These are phyloP conservation scores for Yponomeuta cagnagella DNA, from an alignment of 2,888 invertebrate species.

Conservation along the genomic window DNA sequence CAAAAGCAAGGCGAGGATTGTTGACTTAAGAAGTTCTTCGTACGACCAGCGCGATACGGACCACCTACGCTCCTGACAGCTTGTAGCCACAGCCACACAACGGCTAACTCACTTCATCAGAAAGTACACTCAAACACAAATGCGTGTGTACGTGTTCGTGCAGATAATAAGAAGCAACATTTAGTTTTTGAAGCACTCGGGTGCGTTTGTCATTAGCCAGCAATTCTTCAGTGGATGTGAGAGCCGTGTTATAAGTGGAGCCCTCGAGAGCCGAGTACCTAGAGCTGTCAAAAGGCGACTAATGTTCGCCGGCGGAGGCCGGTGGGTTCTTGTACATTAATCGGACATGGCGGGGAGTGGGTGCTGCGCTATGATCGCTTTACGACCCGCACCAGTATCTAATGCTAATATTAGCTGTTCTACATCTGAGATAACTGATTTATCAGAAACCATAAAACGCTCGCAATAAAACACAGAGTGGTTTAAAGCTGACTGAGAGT, in stretches of 20 bases:
- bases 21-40: conserved; percentile 39
- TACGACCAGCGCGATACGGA: conserved; percentile 37
- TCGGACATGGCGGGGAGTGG: conserved; percentile 27
- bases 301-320: conserved; percentile 18
- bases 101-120: background rate
- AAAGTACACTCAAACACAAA: background rate
- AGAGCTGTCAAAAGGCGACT: conserved; percentile 11
- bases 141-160: background rate
- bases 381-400: conserved; percentile 25
- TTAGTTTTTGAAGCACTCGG: background rate
- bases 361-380: conserved; percentile 37
- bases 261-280: conserved; percentile 14
- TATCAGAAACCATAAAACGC: background rate
- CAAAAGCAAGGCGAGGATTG: conserved; percentile 58
- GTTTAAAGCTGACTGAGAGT: background rate
- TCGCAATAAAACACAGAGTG: background rate
- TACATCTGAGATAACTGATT: conserved; percentile 3
- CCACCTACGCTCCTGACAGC: conserved; percentile 47
- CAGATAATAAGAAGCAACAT: background rate
- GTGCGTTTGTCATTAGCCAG: background rate
- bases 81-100: background rate
- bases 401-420: conserved; percentile 23
- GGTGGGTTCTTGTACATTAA: conserved; percentile 32
- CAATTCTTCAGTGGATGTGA: background rate
- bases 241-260: background rate